phyloP scores from a whole-genome alignment of 2,113 vertebrate genomes.

The Emydura subglobosa region DNA sequence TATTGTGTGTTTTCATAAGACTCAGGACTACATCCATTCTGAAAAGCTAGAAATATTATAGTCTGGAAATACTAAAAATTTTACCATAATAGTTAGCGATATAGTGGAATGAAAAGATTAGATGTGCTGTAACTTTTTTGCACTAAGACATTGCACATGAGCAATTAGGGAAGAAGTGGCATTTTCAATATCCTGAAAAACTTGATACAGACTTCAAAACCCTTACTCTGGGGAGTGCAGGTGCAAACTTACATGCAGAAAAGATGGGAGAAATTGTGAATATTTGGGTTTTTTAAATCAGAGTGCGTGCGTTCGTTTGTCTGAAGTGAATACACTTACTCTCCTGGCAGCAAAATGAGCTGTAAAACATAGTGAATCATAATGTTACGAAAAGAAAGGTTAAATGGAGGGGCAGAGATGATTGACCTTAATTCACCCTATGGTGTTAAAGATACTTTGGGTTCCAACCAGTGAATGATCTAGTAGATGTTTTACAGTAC shows the following conservation, averaged over 20 bases:
- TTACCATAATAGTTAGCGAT: neutral
- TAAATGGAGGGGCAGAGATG: neutral
- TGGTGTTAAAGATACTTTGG: neutral
- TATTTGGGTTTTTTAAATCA: neutral
- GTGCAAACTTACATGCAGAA: neutral
- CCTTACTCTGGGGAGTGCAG: too few species aligned
- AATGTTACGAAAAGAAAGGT: neutral
- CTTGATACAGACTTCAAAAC: neutral
- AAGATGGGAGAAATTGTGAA: neutral
- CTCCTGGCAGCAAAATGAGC: neutral
- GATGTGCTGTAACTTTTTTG: rapidly evolving
- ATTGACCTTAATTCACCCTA: neutral
- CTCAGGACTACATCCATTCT: neutral
- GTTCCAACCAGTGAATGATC: rapidly evolving
- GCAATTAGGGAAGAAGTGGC: neutral
- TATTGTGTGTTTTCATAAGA: neutral
- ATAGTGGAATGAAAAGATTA: rapidly evolving
- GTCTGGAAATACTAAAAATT: neutral
- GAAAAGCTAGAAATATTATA: neutral
- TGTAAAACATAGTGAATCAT: neutral
- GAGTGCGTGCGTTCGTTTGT: neutral
- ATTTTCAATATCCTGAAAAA: neutral
- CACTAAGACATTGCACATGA: rapidly evolving
- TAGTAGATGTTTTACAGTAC: neutral
- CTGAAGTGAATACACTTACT: neutral